phyloP scores from a whole-genome alignment of 2,113 vertebrate species.

The Leptocoma aspasia region DNA sequence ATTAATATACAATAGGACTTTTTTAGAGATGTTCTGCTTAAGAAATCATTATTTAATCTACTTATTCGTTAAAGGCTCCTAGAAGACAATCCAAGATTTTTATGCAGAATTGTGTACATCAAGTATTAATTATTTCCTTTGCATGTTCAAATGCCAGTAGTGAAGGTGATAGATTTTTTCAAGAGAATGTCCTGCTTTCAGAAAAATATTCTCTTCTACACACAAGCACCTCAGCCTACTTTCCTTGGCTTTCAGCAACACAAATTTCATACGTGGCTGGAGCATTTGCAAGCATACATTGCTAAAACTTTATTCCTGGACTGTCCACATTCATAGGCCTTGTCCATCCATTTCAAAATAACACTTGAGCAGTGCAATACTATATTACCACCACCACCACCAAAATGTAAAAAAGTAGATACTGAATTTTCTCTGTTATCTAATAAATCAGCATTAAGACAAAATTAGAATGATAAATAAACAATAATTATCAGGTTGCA shows the following conservation, averaged over 20 bases:
- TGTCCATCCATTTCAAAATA: neutral
- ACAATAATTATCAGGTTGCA: neutral
- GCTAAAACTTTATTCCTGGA: neutral
- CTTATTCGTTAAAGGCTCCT: neutral
- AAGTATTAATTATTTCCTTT: neutral
- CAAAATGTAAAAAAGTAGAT: neutral
- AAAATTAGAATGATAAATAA: neutral
- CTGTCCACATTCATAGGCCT: neutral
- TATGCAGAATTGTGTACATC: neutral
- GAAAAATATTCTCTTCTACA: neutral
- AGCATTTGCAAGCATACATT: neutral
- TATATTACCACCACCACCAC: neutral
- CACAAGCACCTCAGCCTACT: neutral
- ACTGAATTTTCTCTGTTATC: neutral
- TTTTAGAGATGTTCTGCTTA: neutral
- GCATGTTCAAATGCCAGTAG: neutral
- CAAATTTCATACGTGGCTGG: neutral
- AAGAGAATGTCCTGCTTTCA: neutral
- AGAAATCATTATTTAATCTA: neutral
- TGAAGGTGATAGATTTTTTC: neutral
- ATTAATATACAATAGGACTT: neutral
- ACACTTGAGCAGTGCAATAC: neutral
- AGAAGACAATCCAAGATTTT: neutral
- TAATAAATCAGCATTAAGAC: neutral
- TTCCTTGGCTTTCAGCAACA: neutral